These are phyloP conservation scores for Metaphire vulgaris DNA, from an alignment of 1,140 invertebrate species.

Conservation along the genomic window DNA sequence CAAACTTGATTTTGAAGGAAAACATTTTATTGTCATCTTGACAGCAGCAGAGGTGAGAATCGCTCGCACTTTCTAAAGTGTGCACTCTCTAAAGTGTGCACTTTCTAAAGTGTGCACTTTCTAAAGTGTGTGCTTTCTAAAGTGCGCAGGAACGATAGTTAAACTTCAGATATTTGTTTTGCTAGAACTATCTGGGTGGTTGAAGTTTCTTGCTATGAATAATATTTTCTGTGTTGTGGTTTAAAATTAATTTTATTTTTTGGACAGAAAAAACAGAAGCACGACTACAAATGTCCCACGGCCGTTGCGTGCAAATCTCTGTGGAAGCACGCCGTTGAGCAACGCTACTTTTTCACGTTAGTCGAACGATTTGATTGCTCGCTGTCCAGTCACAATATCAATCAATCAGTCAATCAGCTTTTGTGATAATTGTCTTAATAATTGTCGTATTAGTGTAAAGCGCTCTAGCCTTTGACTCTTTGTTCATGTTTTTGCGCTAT, in stretches of 20 bases:
- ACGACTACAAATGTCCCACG: conserved; percentile 84
- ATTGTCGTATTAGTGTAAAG: background rate
- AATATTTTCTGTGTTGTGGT: too few relatives aligned
- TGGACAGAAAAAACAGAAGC: conserved; percentile 86
- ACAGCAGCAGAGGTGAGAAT: background rate
- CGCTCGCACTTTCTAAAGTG: too few relatives aligned
- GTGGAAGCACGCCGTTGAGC: conserved; percentile 86
- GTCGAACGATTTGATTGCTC: conserved; percentile 43
- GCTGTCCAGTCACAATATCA: too few relatives aligned
- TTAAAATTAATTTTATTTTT: too few relatives aligned
- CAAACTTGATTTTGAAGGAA: background rate
- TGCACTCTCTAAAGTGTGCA: too few relatives aligned
- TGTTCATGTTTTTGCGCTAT: background rate
- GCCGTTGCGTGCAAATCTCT: conserved; percentile 78
- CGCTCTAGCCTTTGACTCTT: background rate
- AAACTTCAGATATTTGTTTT: too few relatives aligned
- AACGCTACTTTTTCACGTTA: conserved; percentile 91
- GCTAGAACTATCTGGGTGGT: too few relatives aligned
- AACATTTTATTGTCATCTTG: background rate
- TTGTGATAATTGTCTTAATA: background rate
- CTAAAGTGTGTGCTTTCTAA: too few relatives aligned
- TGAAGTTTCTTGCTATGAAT: too few relatives aligned
- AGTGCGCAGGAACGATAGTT: too few relatives aligned
- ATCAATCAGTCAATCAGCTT: too few relatives aligned
- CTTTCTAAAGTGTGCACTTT: too few relatives aligned